Percentiles rank a stretch among this genome's conserved stretches.
Evolutionary conservation across 2,113 vertebrate species (phyloP).

Genomic region (Sphyrna mokarran): DNA sequence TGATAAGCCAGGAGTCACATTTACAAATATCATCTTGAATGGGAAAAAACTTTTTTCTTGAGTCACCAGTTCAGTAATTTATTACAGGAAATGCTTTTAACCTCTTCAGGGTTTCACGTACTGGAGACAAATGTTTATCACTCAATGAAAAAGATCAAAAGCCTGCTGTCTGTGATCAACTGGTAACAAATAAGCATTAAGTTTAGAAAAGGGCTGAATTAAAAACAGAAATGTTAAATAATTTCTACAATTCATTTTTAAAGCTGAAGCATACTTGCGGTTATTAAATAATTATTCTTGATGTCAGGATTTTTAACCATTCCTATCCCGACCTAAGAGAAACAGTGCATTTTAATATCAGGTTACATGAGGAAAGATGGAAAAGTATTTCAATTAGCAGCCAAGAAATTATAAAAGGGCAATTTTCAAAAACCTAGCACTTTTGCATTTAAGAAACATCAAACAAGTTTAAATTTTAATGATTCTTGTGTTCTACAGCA

Average conservation of each 20-base stretch:
- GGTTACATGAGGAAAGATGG: background rate
- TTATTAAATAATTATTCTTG: background rate
- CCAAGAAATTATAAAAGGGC: background rate
- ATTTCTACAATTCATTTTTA: background rate
- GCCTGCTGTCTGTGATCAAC: background rate
- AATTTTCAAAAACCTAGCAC: background rate
- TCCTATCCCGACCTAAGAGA: background rate
- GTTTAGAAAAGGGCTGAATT: background rate
- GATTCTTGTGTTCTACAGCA: background rate
- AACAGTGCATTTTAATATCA: background rate
- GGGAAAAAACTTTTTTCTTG: background rate
- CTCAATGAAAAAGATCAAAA: background rate
- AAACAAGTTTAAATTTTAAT: background rate
- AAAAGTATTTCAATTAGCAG: background rate
- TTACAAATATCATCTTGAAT: background rate
- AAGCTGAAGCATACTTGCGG: background rate
- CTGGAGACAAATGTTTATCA: background rate
- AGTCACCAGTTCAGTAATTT: background rate
- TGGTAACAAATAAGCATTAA: background rate
- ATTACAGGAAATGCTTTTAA: constrained; percentile 11
- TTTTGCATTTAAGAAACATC: background rate
- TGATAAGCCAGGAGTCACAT: background rate
- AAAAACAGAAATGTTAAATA: background rate
- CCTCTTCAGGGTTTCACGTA: background rate
- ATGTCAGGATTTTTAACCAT: background rate